Base-by-base conservation (phyloP, 1,140 invertebrate species). In the Drosophila varians region DNA sequence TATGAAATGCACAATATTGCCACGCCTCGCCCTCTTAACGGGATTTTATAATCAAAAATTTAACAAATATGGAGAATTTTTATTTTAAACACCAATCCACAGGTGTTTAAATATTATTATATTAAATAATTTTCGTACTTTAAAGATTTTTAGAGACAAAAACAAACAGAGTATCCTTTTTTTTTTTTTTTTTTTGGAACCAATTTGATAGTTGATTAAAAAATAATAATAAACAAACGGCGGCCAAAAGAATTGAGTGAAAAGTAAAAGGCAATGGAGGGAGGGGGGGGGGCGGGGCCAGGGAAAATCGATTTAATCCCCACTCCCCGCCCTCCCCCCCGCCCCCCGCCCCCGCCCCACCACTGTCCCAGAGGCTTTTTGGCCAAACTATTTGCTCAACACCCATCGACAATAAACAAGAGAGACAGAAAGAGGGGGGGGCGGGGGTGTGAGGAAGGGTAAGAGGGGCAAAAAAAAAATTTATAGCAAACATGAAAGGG, bases 161-260 rank as follows among this genome's bases (percentile, higher is more conserved):
- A n/a, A n/a, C n/a, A n/a, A n/a, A n/a, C n/a, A n/a, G n/a, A n/a
- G n/a, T n/a, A n/a, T 2, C 21, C 21, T 2, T 2, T 21, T 21
- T 21, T 25, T 19, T n/a, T 48, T 26, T 26, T 43, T 38, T 9
- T 3, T 8, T 0, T n/a, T 21, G 49, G 47, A 54, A 34, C 47
- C 77, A 73, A 49, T 80, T 78, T 75, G 69, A 77, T 77, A 73
- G 65, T 80, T 80, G 72, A 78, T 80, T 80, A 78, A 78, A 78
- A 74, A 75, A 78, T 70, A 80, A 75, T 80, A 78, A 80, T 68
- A 68, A 68, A 68, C 64, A 68, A n/a, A 68, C 28, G 26, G 6
- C 6, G 38, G 7, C 8, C 31, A 18, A 68, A 55, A 53, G 52
- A 68, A 51, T 26, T 14, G 53, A 45, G 49, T 25, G n/a, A 34